phyloP scores from a whole-genome alignment of 2,113 vertebrate species.

The Pleuronectes platessa region DNA sequence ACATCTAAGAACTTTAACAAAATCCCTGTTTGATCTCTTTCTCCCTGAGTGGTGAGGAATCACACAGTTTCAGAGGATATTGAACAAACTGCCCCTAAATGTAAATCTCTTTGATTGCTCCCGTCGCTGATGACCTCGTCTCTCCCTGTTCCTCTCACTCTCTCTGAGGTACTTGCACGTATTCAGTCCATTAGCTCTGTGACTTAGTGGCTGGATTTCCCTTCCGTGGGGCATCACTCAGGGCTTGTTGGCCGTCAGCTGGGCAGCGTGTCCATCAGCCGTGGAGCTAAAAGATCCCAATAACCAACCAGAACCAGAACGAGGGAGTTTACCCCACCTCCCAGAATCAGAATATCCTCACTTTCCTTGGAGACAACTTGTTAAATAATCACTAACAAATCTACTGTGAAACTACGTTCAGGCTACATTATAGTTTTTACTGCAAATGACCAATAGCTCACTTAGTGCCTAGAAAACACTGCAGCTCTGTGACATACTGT shows the following conservation, averaged over 20 bases:
- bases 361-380: neutral
- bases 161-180: conserved; percentile 15
- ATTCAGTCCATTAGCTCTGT: conserved; percentile 47
- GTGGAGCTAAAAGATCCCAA: neutral
- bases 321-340: neutral
- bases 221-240: conserved; percentile 36
- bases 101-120: conserved; percentile 6
- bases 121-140: conserved; percentile 12
- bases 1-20: neutral
- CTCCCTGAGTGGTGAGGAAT: conserved; percentile 5
- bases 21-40: conserved; percentile 3
- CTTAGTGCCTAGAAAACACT: too few species aligned
- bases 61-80: conserved; percentile 17
- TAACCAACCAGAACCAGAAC: neutral
- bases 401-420: neutral
- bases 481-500: too few species aligned
- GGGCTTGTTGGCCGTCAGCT: conserved; percentile 30
- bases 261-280: conserved; percentile 17
- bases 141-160: neutral
- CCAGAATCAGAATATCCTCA: neutral
- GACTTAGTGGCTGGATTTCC: conserved; percentile 32
- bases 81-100: conserved; percentile 30
- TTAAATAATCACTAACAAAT: neutral
- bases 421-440: neutral
- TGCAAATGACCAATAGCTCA: too few species aligned